Percentiles rank a stretch among this genome's conserved stretches.
These are phyloP conservation scores for Colius striatus DNA, from an alignment of 2,113 vertebrate species.

Conservation along the genomic window DNA sequence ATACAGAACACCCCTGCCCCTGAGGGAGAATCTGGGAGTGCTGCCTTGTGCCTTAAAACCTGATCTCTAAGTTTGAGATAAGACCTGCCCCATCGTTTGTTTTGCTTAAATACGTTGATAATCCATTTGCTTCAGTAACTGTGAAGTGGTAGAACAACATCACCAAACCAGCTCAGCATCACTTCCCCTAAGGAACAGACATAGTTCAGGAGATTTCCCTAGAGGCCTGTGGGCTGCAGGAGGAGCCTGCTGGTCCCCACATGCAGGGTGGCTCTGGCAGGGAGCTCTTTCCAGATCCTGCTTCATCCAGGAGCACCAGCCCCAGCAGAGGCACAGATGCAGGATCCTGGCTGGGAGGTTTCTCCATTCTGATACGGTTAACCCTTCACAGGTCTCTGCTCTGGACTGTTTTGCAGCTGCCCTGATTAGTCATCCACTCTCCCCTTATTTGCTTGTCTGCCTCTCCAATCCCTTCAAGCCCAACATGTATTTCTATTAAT, in stretches of 20 bases:
- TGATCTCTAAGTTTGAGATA: neutral
- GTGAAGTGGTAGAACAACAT: rapidly evolving
- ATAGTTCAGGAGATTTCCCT: neutral
- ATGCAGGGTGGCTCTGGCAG: rapidly evolving
- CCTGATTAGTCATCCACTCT: neutral
- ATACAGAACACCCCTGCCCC: neutral
- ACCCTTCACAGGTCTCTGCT: neutral
- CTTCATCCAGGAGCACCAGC: neutral
- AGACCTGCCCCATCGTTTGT: rapidly evolving
- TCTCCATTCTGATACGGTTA: neutral
- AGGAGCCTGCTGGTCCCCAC: neutral
- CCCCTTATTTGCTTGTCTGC: neutral
- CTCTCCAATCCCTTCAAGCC: neutral
- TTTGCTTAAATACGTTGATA: neutral
- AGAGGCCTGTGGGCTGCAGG: neutral
- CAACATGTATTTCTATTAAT: neutral
- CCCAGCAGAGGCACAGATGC: neutral
- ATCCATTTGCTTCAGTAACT: neutral
- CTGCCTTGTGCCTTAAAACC: neutral
- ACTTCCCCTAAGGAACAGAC: rapidly evolving
- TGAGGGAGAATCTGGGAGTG: neutral
- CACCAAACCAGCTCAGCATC: rapidly evolving
- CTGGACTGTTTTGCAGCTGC: neutral
- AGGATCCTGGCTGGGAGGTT: neutral
- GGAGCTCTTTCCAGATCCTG: neutral